phyloP scores from a whole-genome alignment of 2,888 invertebrate species.

The Bellardia bayeri region DNA sequence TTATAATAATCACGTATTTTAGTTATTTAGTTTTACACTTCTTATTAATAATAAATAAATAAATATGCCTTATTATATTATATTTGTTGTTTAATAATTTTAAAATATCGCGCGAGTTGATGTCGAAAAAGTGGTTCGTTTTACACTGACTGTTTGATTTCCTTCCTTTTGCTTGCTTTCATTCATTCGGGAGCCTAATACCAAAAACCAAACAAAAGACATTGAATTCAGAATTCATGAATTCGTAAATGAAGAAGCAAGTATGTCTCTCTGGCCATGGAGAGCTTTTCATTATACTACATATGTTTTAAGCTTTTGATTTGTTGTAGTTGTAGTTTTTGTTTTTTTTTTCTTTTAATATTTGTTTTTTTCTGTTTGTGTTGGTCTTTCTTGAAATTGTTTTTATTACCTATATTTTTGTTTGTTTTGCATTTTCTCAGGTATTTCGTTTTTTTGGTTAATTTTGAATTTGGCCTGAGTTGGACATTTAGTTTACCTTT shows the following conservation, averaged over 20 bases:
- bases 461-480: constrained; percentile 43
- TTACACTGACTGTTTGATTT: constrained; percentile 79
- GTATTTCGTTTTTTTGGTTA: constrained; percentile 7
- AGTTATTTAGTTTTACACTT: not conserved
- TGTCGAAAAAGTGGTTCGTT: constrained; percentile 83
- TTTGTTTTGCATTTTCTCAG: constrained; percentile 71
- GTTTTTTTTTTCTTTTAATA: constrained; percentile 54
- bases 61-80: constrained; percentile 2
- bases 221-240: constrained; percentile 2
- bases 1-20: not conserved
- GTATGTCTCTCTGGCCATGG: not conserved
- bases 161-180: constrained; percentile 60
- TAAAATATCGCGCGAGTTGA: constrained; percentile 80
- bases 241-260: constrained; percentile 10
- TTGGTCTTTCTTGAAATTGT: constrained; percentile 75
- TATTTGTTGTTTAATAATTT: constrained; percentile 12
- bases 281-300: constrained; percentile 48
- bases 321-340: constrained; percentile 33
- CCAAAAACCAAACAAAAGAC: constrained; percentile 14
- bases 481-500: constrained; percentile 70
- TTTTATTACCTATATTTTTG: constrained; percentile 73
- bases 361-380: constrained; percentile 66
- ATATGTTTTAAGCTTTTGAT: constrained; percentile 71
- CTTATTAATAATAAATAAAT: constrained; percentile 11
- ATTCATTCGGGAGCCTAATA: constrained; percentile 44